Base-by-base conservation (phyloP, 1,140 invertebrate genomes). In the Ips typographus region DNA sequence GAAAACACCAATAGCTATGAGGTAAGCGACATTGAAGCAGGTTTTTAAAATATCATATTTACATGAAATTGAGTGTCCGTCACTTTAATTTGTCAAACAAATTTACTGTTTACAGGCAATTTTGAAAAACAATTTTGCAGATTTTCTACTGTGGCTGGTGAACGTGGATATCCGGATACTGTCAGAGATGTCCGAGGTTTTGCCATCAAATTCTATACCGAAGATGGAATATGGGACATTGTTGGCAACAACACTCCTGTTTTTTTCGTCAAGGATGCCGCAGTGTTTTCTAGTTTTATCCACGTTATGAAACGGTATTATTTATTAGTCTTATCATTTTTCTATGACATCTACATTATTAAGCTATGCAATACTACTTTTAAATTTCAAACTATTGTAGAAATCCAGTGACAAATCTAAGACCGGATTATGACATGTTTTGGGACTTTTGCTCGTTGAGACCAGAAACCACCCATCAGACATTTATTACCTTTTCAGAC, bases 391-490 rank as follows among this genome's bases (percentile, higher is more conserved):
- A 51, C 4, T 42, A 44, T 71, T 40, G 22, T 22, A 72, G 72
- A 71, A 90, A 92, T 76, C 90, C 90, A 22, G 83, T 84, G 6
- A 91, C 89, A 2, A 85, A 91, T 80, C 73, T 91, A 7, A 85
- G 86, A 76, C 71, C 71, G 7, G 92, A 94, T 81, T 81, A 87
- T 2, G 93, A 96, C 76, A 92, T 91, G 87, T 90, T 95, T 73
- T 97, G 94, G 94, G 95, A 98, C 77, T 96, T 97, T 76, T 84
- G 95, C 41, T 88, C 91, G 0, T 80, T 96, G 22, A 84, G 92
- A 65, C 91, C 93, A 0, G 94, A 97, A 81, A 86, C 89, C 4
- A 89, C 89, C 6, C 93, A 96, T 77, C 90, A 92, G 79, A 83
- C 90, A 1, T 84, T 91, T 80, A 89, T 94, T 79, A 78, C 94